Evolutionary conservation across 2,113 vertebrate species (phyloP), one percentile per base, ranked within the genome.

Genomic region (Illadopsis cleaveri): DNA sequence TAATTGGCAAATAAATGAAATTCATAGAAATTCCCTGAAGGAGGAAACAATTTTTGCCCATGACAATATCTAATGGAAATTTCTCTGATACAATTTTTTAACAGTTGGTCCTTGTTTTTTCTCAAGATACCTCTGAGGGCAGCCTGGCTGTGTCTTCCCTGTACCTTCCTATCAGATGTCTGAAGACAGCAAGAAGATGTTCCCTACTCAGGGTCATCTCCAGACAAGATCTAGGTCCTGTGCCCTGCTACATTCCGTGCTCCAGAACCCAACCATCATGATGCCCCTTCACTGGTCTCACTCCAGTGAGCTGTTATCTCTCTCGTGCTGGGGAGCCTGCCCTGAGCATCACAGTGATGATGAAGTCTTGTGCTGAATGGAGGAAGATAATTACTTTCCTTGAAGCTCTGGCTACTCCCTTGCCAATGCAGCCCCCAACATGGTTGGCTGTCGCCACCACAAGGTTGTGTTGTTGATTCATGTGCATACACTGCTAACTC

Each of bases 1-100:
- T 81, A 71, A 40, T 12, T 40, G 35, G 28, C 2, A 80, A 90
- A 80, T 31, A 51, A 86, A 82, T 78, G 50, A 27, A 35, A 68
- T 81, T 58, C 0, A 35, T 58, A 22, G 35, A 68, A 77, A 24
- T 92, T 58, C 17, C 10, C 13, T 20, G 45, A 86, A 79, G 23
- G 3, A n/a, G 7, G 73, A 57, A 88, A 44, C 8, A 47, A 18
- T 5, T 85, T 85, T 57, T 77, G n/a, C 54, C 69, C 0, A 0
- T 35, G 38, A 42, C 21, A 57, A 1, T 58, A 53, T 62, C 7
- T 9, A 8, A 22, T 10, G 27, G 38, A 31, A 78, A 58, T 87
- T 72, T 92, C 38, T 76, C 12, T n/a, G 28, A 38, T 27, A 48
- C 6, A 30, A 13, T 20, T 68, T 68, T 31, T 10, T 37, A 37